These are phyloP conservation scores for Andrena fulva DNA, from an alignment of 2,888 invertebrate species.

Conservation along the genomic window DNA sequence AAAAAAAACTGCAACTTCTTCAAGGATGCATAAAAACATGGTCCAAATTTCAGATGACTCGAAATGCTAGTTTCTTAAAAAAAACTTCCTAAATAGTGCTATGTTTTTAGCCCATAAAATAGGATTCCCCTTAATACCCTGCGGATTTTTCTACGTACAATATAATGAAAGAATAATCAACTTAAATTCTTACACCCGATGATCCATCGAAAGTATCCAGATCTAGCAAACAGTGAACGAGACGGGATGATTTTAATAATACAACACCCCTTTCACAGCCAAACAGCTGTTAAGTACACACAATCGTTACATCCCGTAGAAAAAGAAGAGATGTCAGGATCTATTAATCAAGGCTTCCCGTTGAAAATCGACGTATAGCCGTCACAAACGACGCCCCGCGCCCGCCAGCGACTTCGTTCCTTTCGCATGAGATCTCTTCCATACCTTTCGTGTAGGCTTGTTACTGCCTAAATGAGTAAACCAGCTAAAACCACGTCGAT, in stretches of 20 bases:
- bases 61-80: too few species aligned
- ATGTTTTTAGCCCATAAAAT: too few species aligned
- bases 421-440: slow-evolving; percentile 46
- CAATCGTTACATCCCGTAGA: not conserved
- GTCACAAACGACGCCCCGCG: not conserved
- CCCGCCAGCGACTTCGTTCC: slow-evolving; percentile 1
- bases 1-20: too few species aligned
- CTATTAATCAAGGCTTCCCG: not conserved
- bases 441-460: slow-evolving; percentile 57
- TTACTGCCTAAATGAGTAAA: slow-evolving; percentile 80
- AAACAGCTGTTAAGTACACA: not conserved
- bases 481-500: slow-evolving; percentile 80
- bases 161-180: not conserved
- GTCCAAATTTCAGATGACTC: too few species aligned
- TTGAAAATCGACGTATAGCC: slow-evolving; percentile 4
- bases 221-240: not conserved
- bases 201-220: not conserved
- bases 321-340: not conserved
- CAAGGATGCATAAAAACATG: too few species aligned
- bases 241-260: not conserved
- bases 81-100: too few species aligned
- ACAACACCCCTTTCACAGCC: not conserved
- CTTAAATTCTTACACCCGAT: not conserved
- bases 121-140: too few species aligned
- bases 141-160: not conserved